Evolutionary conservation across 2,888 invertebrate species (phyloP).

Genomic region (Drosophila lutescens): DNA sequence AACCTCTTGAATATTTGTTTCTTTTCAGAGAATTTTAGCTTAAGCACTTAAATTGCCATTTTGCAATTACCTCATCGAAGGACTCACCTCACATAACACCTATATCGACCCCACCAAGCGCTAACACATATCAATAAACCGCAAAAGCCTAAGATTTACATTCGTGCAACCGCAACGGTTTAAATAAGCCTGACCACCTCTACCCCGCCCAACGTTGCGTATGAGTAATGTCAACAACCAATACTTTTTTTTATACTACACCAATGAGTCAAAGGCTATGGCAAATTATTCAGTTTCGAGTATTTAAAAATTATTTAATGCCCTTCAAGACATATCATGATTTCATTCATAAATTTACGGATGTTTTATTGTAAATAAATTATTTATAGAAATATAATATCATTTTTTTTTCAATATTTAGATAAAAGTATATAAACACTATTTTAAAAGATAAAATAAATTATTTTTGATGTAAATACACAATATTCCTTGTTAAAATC

Average conservation of each 20-base stretch:
- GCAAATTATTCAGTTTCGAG: slow-evolving; percentile 15
- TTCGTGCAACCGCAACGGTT: slow-evolving; percentile 53
- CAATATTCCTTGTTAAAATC: too few species aligned
- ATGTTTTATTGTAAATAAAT: background rate
- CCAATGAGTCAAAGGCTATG: slow-evolving; percentile 34
- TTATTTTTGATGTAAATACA: background rate
- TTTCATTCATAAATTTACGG: background rate
- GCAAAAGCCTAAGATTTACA: slow-evolving; percentile 38
- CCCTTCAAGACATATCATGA: background rate
- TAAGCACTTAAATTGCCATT: background rate
- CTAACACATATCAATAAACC: slow-evolving; percentile 30
- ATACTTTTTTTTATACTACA: slow-evolving; percentile 11
- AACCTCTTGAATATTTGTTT: background rate
- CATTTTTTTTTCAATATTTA: background rate
- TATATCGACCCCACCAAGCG: slow-evolving; percentile 1
- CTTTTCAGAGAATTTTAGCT: background rate
- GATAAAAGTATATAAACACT: background rate
- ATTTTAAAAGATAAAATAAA: background rate
- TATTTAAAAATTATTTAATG: slow-evolving; percentile 6
- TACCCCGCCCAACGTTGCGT: slow-evolving; percentile 48
- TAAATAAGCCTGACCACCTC: slow-evolving; percentile 31
- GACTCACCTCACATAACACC: slow-evolving; percentile 2
- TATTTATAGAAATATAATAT: background rate
- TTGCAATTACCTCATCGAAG: slow-evolving; percentile 16
- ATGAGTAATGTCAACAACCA: slow-evolving; percentile 63